These are phyloP conservation scores for Fregetta grallaria DNA, from an alignment of 2,113 vertebrate species.

Conservation along the genomic window DNA sequence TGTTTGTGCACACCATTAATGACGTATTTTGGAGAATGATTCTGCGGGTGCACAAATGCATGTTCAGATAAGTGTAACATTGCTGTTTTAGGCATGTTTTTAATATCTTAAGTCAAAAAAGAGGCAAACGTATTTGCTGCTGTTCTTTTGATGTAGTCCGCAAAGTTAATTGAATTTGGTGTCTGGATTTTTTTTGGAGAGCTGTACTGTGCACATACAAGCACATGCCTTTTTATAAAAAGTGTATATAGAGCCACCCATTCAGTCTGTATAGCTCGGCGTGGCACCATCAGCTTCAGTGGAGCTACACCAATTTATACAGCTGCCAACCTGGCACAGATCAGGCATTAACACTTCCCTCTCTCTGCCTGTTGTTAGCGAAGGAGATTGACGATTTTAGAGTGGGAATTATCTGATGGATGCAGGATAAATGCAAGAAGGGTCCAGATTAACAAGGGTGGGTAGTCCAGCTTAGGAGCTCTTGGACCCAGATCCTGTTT, in stretches of 20 bases:
- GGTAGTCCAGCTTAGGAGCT: not conserved
- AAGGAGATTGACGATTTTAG: not conserved
- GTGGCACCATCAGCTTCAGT: not conserved
- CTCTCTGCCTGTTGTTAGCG: not conserved
- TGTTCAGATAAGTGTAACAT: not conserved
- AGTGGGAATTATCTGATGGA: not conserved
- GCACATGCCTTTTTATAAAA: not conserved
- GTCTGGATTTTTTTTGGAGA: not conserved
- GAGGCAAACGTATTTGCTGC: not conserved
- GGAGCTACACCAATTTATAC: not conserved
- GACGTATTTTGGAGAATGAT: not conserved
- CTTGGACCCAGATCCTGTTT: not conserved
- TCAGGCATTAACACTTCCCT: not conserved
- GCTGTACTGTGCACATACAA: not conserved
- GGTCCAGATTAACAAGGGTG: not conserved
- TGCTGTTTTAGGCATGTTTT: not conserved
- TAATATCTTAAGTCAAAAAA: not conserved
- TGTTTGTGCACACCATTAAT: not conserved
- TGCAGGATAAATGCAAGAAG: not conserved
- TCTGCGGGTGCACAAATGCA: not conserved
- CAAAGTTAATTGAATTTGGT: not conserved
- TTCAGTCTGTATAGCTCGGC: not conserved
- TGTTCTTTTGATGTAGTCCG: not conserved
- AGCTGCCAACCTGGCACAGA: not conserved
- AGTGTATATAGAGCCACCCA: not conserved